Evolutionary conservation across 2,797 vertebrate genomes (phyloP), one percentile per base, ranked within the genome.

Genomic region (Gymnodraco acuticeps): DNA sequence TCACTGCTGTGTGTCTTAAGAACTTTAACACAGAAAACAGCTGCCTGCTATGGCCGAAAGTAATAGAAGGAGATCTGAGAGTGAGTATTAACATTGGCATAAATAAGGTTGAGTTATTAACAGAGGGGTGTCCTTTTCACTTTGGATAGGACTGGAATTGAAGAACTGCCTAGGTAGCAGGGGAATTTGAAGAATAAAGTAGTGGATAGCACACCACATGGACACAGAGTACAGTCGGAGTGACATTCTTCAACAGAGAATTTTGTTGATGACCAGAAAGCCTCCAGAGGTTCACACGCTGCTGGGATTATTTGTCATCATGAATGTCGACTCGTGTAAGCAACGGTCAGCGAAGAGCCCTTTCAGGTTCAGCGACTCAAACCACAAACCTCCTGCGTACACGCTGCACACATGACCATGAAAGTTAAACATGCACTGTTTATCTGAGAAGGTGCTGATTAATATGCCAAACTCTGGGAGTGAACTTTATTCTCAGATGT

Each of bases 361-460:
- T 69, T 75, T 82, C 62, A 74, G 77, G 69, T 72, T 78, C 69
- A 78, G 43, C 20, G 8, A 46, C 81, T 74, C 47, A 31, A 56
- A 61, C 69, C 47, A 0, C 61, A 65, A 71, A 74, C 48, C 58
- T 52, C 43, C 59, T 70, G 53, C 51, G 3, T n/a, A 70, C 46
- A n/a, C 55, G 27, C 46, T 58, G 52, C 14, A 59, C 23, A 51
- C 73, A 50, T 67, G 70, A 70, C 77, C 72, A 45, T 78, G 69
- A 69, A 80, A 82, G 81, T 78, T 83, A 83, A 81, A 79, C 61
- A 77, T 79, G 41, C 5, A 60, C 47, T 33, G 47, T 53, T 82
- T 66, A 80, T 82, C 48, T 60, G 17, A 59, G 56, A 74, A 63
- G 69, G 72, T 60, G 27, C 66, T 80, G 41, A 78, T 78, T 81